These are phyloP conservation scores for Microcebus murinus DNA, from an alignment of 2,113 vertebrate genomes.

Conservation along the genomic window DNA sequence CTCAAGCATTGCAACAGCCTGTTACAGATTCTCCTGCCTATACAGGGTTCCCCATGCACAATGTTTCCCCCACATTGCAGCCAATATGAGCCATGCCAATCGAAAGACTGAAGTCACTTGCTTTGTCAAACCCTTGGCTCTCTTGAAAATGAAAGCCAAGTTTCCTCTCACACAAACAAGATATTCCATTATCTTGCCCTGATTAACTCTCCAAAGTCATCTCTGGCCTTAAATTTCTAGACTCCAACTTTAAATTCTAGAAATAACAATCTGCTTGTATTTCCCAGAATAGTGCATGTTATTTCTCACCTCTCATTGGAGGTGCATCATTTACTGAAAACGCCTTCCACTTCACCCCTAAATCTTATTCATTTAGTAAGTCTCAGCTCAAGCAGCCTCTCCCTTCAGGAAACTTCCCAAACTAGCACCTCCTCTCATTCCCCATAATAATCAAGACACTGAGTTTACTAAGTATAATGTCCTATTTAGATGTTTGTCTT, in stretches of 20 bases:
- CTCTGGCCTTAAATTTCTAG: conserved; percentile 13
- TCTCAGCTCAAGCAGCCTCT: conserved; percentile 21
- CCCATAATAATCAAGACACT: background rate
- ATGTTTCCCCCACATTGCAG: background rate
- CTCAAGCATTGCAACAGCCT: background rate
- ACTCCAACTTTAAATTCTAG: conserved; percentile 14
- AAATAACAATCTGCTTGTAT: conserved; percentile 30
- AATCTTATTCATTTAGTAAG: background rate
- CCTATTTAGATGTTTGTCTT: background rate
- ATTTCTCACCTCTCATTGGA: conserved; percentile 7
- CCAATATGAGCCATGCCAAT: background rate
- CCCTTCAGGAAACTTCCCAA: conserved; percentile 9
- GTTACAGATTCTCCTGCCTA: background rate
- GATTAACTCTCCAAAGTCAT: conserved; percentile 36
- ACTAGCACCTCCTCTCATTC: background rate
- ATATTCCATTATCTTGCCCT: conserved; percentile 23
- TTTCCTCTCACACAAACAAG: background rate
- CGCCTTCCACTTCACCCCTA: background rate
- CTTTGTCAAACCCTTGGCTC: background rate
- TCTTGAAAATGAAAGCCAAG: conserved; percentile 54
- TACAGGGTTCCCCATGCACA: background rate
- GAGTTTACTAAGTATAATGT: background rate
- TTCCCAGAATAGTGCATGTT: background rate
- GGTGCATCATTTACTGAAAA: background rate
- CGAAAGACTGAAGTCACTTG: conserved; percentile 19